Conservation (phyloP, 2,888 invertebrate genomes). For the Pyrochroa serraticornis region DNA sequence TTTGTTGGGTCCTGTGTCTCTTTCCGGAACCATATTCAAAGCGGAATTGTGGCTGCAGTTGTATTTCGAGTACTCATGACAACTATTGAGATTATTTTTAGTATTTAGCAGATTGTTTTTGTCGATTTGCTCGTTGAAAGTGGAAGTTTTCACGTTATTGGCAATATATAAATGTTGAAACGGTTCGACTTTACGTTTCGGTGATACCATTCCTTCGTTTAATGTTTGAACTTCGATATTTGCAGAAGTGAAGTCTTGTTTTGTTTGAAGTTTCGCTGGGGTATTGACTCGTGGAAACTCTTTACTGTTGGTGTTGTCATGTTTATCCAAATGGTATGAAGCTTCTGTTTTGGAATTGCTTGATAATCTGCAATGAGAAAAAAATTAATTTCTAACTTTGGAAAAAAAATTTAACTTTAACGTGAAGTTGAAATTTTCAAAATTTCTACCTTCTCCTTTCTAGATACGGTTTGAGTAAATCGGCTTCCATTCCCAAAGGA, state of each 20-base stretch:
- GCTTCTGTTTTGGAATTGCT: slow-evolving; percentile 58
- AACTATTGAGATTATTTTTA: slow-evolving; percentile 45
- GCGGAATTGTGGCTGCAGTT: slow-evolving; percentile 46
- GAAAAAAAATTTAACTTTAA: not conserved
- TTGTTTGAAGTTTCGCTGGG: slow-evolving; percentile 47
- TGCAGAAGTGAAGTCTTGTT: slow-evolving; percentile 39
- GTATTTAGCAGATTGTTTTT: slow-evolving; percentile 45
- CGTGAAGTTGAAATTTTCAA: no score
- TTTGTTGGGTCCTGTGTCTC: slow-evolving; percentile 60
- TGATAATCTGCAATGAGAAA: slow-evolving; percentile 56
- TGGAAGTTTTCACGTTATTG: slow-evolving; percentile 56
- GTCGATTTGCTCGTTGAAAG: slow-evolving; percentile 53
- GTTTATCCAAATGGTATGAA: slow-evolving; percentile 49
- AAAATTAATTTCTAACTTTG: not conserved
- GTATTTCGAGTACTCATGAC: slow-evolving; percentile 46
- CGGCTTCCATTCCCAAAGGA: slow-evolving; percentile 56
- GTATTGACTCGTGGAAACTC: slow-evolving; percentile 49
- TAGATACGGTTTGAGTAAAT: slow-evolving; percentile 48
- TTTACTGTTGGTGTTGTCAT: slow-evolving; percentile 40
- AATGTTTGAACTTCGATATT: slow-evolving; percentile 32
- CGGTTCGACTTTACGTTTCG: slow-evolving; percentile 54
- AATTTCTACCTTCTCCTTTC: slow-evolving; percentile 37
- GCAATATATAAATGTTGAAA: slow-evolving; percentile 55
- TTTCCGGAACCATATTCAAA: slow-evolving; percentile 61
- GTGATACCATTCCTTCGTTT: slow-evolving; percentile 55